Percentiles rank a stretch among this genome's conserved stretches.
phyloP scores from a whole-genome alignment of 2,888 invertebrate genomes.

The Tridacna gigas region DNA sequence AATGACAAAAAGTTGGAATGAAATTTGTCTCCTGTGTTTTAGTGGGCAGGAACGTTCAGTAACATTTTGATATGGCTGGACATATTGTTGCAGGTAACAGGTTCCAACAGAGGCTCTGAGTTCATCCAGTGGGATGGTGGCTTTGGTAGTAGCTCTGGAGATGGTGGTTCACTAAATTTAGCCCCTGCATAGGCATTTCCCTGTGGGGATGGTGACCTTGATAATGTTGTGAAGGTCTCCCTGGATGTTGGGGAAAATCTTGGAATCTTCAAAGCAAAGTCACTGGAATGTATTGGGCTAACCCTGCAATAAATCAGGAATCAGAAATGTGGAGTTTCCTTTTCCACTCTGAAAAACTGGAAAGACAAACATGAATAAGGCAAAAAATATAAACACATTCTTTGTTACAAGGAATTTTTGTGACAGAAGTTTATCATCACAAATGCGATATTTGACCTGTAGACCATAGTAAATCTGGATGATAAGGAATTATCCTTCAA shows the following conservation, averaged over 20 bases:
- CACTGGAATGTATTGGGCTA: slow-evolving; percentile 29
- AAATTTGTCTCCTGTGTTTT: slow-evolving; percentile 38
- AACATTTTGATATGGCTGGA: slow-evolving; percentile 82
- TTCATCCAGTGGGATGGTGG: slow-evolving; percentile 92
- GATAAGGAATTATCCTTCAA: too few species aligned
- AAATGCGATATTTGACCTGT: too few species aligned
- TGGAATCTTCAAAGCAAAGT: background rate
- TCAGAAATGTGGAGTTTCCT: too few species aligned
- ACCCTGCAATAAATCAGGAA: slow-evolving; percentile 10
- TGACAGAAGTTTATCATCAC: too few species aligned
- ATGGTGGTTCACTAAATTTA: slow-evolving; percentile 93
- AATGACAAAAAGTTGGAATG: slow-evolving; percentile 67
- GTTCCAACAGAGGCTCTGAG: slow-evolving; percentile 36
- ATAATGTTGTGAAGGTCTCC: slow-evolving; percentile 38
- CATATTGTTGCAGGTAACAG: slow-evolving; percentile 72
- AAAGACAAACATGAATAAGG: too few species aligned
- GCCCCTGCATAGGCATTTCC: slow-evolving; percentile 88
- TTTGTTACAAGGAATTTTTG: too few species aligned
- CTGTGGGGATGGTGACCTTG: slow-evolving; percentile 62
- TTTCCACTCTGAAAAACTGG: too few species aligned
- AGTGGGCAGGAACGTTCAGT: slow-evolving; percentile 80
- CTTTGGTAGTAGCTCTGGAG: slow-evolving; percentile 91
- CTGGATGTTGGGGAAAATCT: slow-evolving; percentile 53
- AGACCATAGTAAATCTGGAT: too few species aligned
- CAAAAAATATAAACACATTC: too few species aligned